Evolutionary conservation across 2,888 invertebrate genomes (phyloP).

Genomic region (Drosophila robusta): DNA sequence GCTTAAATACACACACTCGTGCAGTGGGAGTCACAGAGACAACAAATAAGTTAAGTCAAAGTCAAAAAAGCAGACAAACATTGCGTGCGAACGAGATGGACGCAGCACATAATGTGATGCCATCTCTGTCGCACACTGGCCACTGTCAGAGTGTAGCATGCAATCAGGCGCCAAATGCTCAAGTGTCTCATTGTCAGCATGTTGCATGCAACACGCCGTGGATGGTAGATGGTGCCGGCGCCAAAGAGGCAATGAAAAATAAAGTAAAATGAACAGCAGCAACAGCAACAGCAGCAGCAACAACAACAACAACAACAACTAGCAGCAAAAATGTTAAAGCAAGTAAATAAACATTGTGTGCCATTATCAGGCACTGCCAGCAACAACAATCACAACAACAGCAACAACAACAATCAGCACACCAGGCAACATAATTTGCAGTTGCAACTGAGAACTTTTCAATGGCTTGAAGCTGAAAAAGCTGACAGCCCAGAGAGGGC

Average conservation of each 20-base stretch:
- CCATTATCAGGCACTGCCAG: conserved; percentile 74
- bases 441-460: conserved; percentile 77
- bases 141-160: conserved; percentile 56
- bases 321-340: conserved; percentile 66
- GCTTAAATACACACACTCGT: conserved; percentile 28
- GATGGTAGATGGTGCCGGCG: conserved; percentile 13
- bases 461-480: conserved; percentile 64
- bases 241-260: conserved; percentile 44
- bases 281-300: conserved; percentile 13
- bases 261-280: conserved; percentile 66
- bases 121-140: conserved; percentile 31
- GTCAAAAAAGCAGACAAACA: conserved; percentile 74
- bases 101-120: conserved; percentile 1
- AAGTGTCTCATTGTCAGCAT: conserved; percentile 78
- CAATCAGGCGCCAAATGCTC: conserved; percentile 79
- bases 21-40: conserved; percentile 41
- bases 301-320: conserved; percentile 28
- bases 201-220: conserved; percentile 65
- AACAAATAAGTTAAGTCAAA: conserved; percentile 80
- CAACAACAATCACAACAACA: conserved; percentile 49
- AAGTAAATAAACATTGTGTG: conserved; percentile 78
- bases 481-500: conserved; percentile 42
- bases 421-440: conserved; percentile 75
- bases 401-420: conserved; percentile 58
- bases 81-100: conserved; percentile 34